Percentiles rank a stretch among this genome's conserved stretches.
phyloP scores from a whole-genome alignment of 2,113 vertebrate genomes.

The Coturnix japonica region DNA sequence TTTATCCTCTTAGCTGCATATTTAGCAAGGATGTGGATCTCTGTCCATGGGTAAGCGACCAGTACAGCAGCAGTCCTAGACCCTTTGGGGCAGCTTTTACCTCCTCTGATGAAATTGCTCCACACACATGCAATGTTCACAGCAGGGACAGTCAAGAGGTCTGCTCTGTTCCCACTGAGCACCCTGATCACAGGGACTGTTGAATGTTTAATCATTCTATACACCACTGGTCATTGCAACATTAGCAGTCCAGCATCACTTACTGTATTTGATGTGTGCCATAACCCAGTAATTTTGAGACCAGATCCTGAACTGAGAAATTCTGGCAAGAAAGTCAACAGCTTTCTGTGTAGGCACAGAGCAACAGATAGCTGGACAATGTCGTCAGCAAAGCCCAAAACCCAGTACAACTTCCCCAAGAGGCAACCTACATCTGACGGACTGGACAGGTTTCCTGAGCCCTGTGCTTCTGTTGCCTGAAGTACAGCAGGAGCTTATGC shows the following conservation, averaged over 20 bases:
- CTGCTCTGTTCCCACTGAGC: background rate
- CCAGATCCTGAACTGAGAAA: background rate
- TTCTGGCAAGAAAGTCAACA: background rate
- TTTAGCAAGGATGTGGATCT: background rate
- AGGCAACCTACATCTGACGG: background rate
- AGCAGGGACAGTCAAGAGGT: background rate
- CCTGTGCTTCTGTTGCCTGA: background rate
- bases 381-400: background rate
- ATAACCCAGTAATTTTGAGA: background rate
- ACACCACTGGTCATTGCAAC: background rate
- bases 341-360: background rate
- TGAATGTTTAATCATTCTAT: background rate
- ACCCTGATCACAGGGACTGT: background rate
- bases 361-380: background rate
- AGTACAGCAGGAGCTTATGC: background rate
- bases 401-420: background rate
- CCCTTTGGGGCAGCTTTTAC: background rate
- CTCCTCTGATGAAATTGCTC: background rate
- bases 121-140: accelerated
- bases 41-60: background rate
- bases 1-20: background rate
- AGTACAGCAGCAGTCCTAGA: background rate
- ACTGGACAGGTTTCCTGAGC: background rate
- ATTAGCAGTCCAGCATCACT: background rate
- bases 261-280: background rate